Percentiles rank a stretch among this genome's conserved stretches.
Conservation (phyloP, 2,888 invertebrate genomes). For the Erynnis tages region DNA sequence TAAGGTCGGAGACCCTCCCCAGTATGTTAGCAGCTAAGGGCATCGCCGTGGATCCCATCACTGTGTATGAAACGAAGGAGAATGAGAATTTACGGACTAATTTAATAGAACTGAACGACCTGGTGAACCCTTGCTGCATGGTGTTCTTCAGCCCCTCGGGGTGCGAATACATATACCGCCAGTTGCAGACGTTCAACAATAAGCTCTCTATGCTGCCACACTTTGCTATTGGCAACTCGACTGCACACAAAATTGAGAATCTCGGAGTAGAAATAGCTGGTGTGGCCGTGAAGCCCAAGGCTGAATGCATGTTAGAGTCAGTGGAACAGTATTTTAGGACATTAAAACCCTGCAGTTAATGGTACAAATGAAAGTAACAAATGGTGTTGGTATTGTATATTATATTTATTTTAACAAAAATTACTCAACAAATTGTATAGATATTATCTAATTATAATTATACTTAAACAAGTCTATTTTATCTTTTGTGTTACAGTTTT, state of each 20-base stretch:
- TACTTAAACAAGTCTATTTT: background rate
- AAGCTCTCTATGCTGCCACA: slow-evolving; percentile 57
- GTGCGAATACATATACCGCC: slow-evolving; percentile 66
- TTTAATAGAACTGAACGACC: slow-evolving; percentile 52
- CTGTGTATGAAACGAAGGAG: slow-evolving; percentile 70
- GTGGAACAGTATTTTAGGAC: slow-evolving; percentile 50
- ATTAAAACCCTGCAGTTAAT: slow-evolving; percentile 38
- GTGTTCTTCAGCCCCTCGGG: slow-evolving; percentile 75
- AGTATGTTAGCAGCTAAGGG: slow-evolving; percentile 44
- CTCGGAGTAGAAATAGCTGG: slow-evolving; percentile 70
- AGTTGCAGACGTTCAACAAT: slow-evolving; percentile 67
- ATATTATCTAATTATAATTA: background rate
- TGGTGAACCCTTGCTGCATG: slow-evolving; percentile 51
- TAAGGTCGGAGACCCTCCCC: slow-evolving; percentile 61
- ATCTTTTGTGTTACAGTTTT: too few relatives aligned
- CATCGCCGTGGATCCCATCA: slow-evolving; percentile 53
- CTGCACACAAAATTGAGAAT: slow-evolving; percentile 69
- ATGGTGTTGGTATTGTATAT: slow-evolving; percentile 29
- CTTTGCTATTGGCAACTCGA: slow-evolving; percentile 74
- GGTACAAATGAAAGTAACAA: slow-evolving; percentile 29
- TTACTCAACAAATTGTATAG: slow-evolving; percentile 9
- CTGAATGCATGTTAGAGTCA: slow-evolving; percentile 57
- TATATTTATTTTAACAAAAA: slow-evolving; percentile 24
- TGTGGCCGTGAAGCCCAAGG: slow-evolving; percentile 55
- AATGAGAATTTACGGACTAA: slow-evolving; percentile 56